A percentile compares a stretch with the other conserved stretches of the same genome.
These are phyloP conservation scores for Tetramorium alpestre DNA, from an alignment of 1,140 invertebrate species.

Conservation along the genomic window DNA sequence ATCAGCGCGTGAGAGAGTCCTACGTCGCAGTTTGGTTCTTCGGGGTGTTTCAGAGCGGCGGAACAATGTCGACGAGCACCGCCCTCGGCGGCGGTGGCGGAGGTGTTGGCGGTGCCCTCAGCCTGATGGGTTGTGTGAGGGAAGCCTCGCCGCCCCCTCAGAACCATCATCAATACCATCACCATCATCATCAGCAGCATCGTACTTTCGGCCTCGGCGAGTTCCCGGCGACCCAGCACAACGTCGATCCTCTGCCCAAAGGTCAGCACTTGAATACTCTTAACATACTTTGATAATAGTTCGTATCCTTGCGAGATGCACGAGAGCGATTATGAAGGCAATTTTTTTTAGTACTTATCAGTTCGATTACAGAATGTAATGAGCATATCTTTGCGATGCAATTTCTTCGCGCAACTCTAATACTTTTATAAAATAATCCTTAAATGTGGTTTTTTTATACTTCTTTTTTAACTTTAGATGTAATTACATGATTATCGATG, in stretches of 20 bases:
- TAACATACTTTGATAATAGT: not conserved
- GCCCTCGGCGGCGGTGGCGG: constrained; percentile 72
- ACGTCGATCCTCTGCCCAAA: constrained; percentile 81
- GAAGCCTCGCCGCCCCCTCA: constrained; percentile 84
- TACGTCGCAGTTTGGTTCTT: constrained; percentile 77
- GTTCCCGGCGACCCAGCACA: constrained; percentile 64
- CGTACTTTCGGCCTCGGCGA: constrained; percentile 66
- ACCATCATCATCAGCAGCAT: constrained; percentile 63
- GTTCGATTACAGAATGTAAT: not conserved
- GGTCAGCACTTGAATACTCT: constrained; percentile 71
- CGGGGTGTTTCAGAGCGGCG: constrained; percentile 79
- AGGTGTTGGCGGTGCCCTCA: constrained; percentile 82
- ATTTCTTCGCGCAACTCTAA: not conserved
- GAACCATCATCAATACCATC: constrained; percentile 56
- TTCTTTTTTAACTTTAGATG: not conserved
- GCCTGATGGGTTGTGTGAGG: constrained; percentile 85
- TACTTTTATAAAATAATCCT: not conserved
- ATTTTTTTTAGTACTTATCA: not conserved
- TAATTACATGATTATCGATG: not conserved
- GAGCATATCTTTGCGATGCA: not conserved
- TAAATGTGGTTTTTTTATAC: not conserved
- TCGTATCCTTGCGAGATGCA: not conserved
- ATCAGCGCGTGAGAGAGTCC: constrained; percentile 75
- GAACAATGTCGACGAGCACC: constrained; percentile 81
- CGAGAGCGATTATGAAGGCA: not conserved